These are phyloP conservation scores for Melanotaenia pygmaea DNA, from an alignment of 2,797 vertebrate species.

Conservation along the genomic window DNA sequence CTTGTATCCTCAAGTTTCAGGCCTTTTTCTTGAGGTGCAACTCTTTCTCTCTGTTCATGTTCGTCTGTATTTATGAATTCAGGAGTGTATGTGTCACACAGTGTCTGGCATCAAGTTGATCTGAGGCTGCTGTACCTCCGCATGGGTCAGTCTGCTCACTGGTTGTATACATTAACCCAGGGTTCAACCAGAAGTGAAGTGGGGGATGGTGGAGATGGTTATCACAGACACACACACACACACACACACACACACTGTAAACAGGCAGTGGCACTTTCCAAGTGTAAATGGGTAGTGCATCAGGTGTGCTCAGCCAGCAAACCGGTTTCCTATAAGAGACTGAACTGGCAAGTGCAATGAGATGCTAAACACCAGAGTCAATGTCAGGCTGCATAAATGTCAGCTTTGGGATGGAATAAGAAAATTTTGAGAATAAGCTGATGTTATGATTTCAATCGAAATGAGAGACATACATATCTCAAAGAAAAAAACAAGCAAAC, in stretches of 20 bases:
- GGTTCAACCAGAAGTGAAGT: slow-evolving; percentile 68
- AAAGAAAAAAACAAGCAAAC: slow-evolving; percentile 18
- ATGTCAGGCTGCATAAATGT: slow-evolving; percentile 17
- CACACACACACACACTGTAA: slow-evolving; percentile 50
- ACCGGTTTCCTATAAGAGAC: too few species aligned
- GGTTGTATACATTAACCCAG: slow-evolving; percentile 63
- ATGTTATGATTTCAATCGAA: slow-evolving; percentile 19
- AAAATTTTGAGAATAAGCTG: slow-evolving; percentile 17
- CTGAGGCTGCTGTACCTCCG: slow-evolving; percentile 32
- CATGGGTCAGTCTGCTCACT: slow-evolving; percentile 36
- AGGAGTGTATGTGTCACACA: slow-evolving; percentile 41
- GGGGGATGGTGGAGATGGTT: slow-evolving; percentile 39
- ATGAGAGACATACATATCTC: background rate
- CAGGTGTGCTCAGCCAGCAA: slow-evolving; percentile 41
- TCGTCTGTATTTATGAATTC: slow-evolving; percentile 37
- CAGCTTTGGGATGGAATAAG: slow-evolving; percentile 19
- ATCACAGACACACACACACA: slow-evolving; percentile 21
- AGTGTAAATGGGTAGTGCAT: slow-evolving; percentile 15
- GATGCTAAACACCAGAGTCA: background rate
- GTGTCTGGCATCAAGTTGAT: slow-evolving; percentile 29
- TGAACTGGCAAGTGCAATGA: background rate
- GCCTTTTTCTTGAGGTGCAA: background rate
- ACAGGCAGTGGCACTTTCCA: slow-evolving; percentile 47
- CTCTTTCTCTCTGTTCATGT: slow-evolving; percentile 1
- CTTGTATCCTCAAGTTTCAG: background rate